A percentile compares a stretch with the other conserved stretches of the same genome.
phyloP scores from a whole-genome alignment of 1,140 invertebrate species.

The Kradibia gibbosae region DNA sequence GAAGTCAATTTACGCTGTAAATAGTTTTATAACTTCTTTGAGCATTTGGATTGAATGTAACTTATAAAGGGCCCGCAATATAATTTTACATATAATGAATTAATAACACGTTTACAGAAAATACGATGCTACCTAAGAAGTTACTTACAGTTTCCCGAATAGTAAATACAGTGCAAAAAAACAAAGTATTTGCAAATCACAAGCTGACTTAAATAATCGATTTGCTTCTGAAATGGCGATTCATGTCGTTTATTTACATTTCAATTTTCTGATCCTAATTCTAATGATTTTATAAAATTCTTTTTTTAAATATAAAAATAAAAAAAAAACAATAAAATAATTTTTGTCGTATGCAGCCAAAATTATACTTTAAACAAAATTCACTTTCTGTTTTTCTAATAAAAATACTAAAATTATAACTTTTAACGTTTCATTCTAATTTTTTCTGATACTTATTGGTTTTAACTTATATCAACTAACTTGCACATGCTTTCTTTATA shows the following conservation, averaged over 20 bases:
- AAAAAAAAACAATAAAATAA: too few species aligned
- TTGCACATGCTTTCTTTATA: too few species aligned
- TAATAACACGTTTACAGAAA: background rate
- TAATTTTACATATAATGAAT: slow-evolving; percentile 25
- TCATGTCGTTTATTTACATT: slow-evolving; percentile 10
- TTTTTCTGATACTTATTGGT: too few species aligned
- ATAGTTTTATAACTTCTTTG: background rate
- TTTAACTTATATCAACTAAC: too few species aligned
- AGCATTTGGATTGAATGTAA: background rate
- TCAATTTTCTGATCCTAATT: slow-evolving; percentile 1
- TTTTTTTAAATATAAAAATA: too few species aligned
- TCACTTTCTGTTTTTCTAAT: too few species aligned
- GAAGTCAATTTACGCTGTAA: too few species aligned
- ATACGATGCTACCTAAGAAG: slow-evolving; percentile 22
- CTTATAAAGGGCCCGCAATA: background rate
- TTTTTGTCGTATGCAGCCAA: too few species aligned
- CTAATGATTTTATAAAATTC: too few species aligned
- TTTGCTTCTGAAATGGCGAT: background rate
- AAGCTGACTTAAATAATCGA: slow-evolving; percentile 7
- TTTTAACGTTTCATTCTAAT: too few species aligned
- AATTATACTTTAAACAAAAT: too few species aligned
- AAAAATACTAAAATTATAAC: too few species aligned
- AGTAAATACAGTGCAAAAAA: slow-evolving; percentile 17
- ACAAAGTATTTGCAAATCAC: background rate
- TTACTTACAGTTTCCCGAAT: slow-evolving; percentile 7